Conservation (phyloP, 2,113 vertebrate species). For the Mandrillus leucophaeus region DNA sequence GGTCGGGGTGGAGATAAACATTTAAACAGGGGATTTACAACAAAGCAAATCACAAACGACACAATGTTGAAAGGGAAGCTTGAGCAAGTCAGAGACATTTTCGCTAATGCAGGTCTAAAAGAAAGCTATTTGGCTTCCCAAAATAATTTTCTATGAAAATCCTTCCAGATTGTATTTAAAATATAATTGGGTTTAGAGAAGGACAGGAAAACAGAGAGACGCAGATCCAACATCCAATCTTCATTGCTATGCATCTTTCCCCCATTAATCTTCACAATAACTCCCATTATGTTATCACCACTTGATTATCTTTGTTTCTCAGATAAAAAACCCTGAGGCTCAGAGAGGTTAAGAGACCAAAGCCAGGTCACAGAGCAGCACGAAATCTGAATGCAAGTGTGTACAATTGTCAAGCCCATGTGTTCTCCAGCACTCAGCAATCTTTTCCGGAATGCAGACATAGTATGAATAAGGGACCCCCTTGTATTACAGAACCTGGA, state of each 20-base stretch:
- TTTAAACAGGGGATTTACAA: neutral
- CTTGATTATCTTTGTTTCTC: neutral
- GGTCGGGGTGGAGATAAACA: fast-evolving
- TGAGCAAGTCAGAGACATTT: neutral
- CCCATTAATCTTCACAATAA: neutral
- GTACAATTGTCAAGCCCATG: fast-evolving
- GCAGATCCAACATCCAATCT: neutral
- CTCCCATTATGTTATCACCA: neutral
- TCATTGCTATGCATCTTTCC: neutral
- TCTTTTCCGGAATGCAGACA: neutral
- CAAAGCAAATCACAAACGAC: neutral
- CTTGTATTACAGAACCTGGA: neutral
- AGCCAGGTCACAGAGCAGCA: neutral
- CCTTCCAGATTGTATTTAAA: neutral
- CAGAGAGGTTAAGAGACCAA: neutral
- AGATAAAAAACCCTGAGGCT: neutral
- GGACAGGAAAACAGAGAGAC: neutral
- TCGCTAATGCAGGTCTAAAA: neutral
- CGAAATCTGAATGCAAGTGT: neutral
- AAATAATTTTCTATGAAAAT: neutral
- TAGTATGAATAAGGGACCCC: too few species aligned
- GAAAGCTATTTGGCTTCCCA: neutral
- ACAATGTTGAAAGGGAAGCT: neutral
- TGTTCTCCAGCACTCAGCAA: neutral
- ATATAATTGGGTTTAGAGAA: neutral